These are phyloP conservation scores for Loxodonta africana DNA, from an alignment of 2,113 vertebrate species.

Conservation along the genomic window DNA sequence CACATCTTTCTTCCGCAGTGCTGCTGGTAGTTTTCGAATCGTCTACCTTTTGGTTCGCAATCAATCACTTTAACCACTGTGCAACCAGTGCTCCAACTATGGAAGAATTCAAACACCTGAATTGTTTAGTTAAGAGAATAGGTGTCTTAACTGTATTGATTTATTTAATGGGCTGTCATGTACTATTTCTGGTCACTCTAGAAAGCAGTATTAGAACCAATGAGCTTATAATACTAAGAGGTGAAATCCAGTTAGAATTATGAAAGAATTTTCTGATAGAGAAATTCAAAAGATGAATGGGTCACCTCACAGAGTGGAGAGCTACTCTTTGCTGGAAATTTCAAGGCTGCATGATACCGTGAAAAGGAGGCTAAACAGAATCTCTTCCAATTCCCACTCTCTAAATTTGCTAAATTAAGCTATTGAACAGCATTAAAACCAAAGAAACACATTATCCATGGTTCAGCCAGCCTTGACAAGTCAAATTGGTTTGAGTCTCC, in stretches of 20 bases:
- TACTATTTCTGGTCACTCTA: neutral
- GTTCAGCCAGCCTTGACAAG: constrained; percentile 24
- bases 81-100: neutral
- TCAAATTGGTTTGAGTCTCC: constrained; percentile 12
- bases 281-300: constrained; percentile 30
- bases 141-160: neutral
- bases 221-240: constrained; percentile 2
- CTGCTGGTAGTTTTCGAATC: too few species aligned
- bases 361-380: neutral
- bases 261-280: constrained; percentile 48
- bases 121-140: neutral
- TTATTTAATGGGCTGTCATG: neutral
- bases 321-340: neutral
- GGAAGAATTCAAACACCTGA: neutral
- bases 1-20: too few species aligned
- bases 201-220: constrained; percentile 39
- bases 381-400: neutral
- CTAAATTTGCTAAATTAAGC: neutral
- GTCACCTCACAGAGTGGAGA: neutral
- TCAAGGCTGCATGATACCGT: neutral
- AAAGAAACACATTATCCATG: neutral
- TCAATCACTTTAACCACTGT: too few species aligned
- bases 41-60: too few species aligned
- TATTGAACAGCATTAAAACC: neutral
- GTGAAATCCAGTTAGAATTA: constrained; percentile 10